Percentiles rank a stretch among this genome's conserved stretches.
Evolutionary conservation across 2,888 invertebrate species (phyloP).

Genomic region (Noctua comes): DNA sequence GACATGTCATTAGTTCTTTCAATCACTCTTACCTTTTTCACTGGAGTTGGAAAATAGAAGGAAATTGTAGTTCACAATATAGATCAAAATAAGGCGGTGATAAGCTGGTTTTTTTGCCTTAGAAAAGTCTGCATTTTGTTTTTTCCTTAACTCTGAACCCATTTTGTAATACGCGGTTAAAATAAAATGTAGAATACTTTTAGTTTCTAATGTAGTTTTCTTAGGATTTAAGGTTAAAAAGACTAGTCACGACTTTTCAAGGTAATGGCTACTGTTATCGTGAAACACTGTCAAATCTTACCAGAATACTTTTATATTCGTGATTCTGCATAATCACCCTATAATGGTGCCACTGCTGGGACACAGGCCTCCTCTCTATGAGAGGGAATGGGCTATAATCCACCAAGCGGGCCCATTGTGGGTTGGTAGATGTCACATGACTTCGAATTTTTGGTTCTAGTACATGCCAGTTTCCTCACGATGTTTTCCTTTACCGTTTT

Average conservation of each 20-base stretch:
- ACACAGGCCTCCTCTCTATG: no score
- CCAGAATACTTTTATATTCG: not conserved
- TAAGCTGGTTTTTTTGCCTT: not conserved
- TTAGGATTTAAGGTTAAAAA: not conserved
- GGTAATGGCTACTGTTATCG: not conserved
- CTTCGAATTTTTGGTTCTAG: no score
- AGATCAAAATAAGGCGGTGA: not conserved
- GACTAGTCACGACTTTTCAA: not conserved
- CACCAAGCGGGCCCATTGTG: no score
- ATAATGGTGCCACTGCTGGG: no score
- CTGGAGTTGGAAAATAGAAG: not conserved
- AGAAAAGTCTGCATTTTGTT: not conserved
- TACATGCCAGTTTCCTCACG: no score
- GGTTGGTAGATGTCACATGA: no score
- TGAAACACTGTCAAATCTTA: conserved; percentile 2
- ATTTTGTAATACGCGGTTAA: conserved; percentile 1
- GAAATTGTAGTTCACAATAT: not conserved
- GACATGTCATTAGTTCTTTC: conserved; percentile 38
- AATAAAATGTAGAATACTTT: not conserved
- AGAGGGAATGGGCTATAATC: no score
- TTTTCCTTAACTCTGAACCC: conserved; percentile 7
- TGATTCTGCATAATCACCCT: no score
- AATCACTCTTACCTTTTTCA: conserved; percentile 16
- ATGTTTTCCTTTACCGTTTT: no score
- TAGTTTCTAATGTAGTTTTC: conserved; percentile 5